Evolutionary conservation across 2,888 invertebrate species (phyloP).

Genomic region (Macroteleia sp.): DNA sequence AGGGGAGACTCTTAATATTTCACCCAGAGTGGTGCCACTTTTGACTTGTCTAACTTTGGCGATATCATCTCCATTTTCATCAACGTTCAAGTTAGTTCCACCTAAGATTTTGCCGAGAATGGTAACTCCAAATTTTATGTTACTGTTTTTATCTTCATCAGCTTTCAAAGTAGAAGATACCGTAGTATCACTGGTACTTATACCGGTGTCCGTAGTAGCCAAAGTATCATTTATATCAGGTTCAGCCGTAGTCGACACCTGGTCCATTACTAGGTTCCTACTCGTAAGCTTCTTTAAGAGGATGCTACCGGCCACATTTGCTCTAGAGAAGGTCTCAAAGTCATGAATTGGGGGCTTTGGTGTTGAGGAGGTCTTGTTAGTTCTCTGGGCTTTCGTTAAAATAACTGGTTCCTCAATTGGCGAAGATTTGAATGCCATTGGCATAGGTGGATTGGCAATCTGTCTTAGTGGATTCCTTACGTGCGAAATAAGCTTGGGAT

Average conservation of each 20-base stretch:
- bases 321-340: slow-evolving; percentile 32
- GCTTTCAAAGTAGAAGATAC: not conserved
- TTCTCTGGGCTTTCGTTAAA: slow-evolving; percentile 1
- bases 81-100: not conserved
- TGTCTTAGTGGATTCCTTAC: slow-evolving; percentile 20
- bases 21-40: not conserved
- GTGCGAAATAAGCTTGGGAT: slow-evolving; percentile 80
- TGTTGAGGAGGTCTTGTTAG: slow-evolving; percentile 15
- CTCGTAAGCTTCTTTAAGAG: slow-evolving; percentile 25
- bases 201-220: not conserved
- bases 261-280: not conserved
- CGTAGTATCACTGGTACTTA: not conserved
- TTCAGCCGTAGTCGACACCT: not conserved
- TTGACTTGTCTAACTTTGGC: not conserved
- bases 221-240: not conserved
- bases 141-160: not conserved
- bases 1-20: not conserved
- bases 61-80: not conserved
- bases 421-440: slow-evolving; percentile 31
- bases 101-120: not conserved
- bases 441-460: slow-evolving; percentile 15
- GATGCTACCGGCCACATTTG: slow-evolving; percentile 3
- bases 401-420: slow-evolving; percentile 29
- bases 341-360: slow-evolving; percentile 20
- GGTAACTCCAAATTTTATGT: not conserved